These are phyloP conservation scores for Dryadula phaetusa DNA, from an alignment of 2,888 invertebrate species.

Conservation along the genomic window DNA sequence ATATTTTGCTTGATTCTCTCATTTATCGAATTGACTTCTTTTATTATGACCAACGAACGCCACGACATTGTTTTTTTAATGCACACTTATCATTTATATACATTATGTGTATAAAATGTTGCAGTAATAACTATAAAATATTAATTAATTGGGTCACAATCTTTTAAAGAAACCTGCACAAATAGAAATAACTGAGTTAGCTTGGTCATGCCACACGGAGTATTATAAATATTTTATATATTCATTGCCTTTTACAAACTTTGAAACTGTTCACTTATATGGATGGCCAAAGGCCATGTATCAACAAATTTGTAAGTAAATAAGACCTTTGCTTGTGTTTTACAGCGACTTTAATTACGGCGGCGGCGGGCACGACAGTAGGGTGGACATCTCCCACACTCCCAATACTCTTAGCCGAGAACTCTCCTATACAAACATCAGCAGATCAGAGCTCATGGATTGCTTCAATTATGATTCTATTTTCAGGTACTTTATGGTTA, in stretches of 20 bases:
- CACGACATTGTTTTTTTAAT: not conserved
- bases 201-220: not conserved
- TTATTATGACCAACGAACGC: not conserved
- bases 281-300: slow-evolving; percentile 9
- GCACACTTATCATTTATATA: not conserved
- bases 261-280: slow-evolving; percentile 25
- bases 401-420: slow-evolving; percentile 74
- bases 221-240: slow-evolving; percentile 30
- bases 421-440: slow-evolving; percentile 81
- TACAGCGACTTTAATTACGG: slow-evolving; percentile 80
- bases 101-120: not conserved
- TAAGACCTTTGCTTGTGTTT: slow-evolving; percentile 42
- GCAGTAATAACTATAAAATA: not conserved
- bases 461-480: slow-evolving; percentile 86
- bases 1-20: not conserved
- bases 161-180: not conserved
- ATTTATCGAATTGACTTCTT: slow-evolving; percentile 2
- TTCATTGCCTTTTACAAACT: slow-evolving; percentile 26
- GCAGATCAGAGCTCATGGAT: slow-evolving; percentile 86
- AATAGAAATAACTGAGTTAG: slow-evolving; percentile 4
- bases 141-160: not conserved
- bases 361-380: slow-evolving; percentile 80
- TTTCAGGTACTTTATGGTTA: slow-evolving; percentile 68
- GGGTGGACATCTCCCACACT: slow-evolving; percentile 87
- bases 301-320: slow-evolving; percentile 25